These are phyloP conservation scores for Liopterus haemorrhoidalis DNA, from an alignment of 2,888 invertebrate species.

Conservation along the genomic window DNA sequence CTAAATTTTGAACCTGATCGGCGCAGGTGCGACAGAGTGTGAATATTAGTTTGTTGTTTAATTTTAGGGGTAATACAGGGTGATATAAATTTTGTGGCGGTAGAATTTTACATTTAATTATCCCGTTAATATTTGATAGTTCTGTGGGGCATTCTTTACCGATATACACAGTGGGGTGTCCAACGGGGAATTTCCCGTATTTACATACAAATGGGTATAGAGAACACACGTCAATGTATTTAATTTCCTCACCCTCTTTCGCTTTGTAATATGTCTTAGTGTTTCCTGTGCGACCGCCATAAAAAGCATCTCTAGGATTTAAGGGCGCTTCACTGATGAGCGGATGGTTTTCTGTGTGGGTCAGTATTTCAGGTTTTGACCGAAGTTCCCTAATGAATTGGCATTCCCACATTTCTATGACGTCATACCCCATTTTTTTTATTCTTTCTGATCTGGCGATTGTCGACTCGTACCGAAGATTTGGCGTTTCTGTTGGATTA, in stretches of 20 bases:
- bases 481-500: conserved; percentile 7
- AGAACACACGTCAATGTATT: conserved; percentile 33
- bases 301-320: conserved; percentile 33
- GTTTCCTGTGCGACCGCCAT: conserved; percentile 33
- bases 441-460: conserved; percentile 1
- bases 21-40: conserved; percentile 36
- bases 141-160: conserved; percentile 28
- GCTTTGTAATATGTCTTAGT: conserved; percentile 28
- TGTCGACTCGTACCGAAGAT: conserved; percentile 1
- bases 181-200: conserved; percentile 33
- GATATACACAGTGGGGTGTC: conserved; percentile 33
- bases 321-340: conserved; percentile 12
- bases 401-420: conserved; percentile 5
- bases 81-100: too few relatives aligned
- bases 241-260: conserved; percentile 29
- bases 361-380: neutral
- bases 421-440: conserved; percentile 1
- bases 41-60: conserved; percentile 35
- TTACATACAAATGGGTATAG: conserved; percentile 36
- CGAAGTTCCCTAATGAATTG: conserved; percentile 1
- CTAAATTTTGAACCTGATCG: conserved; percentile 26
- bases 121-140: too few relatives aligned
- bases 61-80: conserved; percentile 36
- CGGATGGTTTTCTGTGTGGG: neutral
- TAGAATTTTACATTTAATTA: conserved; percentile 25